Evolutionary conservation across 2,113 vertebrate genomes (phyloP), one percentile per base, ranked within the genome.

Genomic region (Stigmatopora nigra): DNA sequence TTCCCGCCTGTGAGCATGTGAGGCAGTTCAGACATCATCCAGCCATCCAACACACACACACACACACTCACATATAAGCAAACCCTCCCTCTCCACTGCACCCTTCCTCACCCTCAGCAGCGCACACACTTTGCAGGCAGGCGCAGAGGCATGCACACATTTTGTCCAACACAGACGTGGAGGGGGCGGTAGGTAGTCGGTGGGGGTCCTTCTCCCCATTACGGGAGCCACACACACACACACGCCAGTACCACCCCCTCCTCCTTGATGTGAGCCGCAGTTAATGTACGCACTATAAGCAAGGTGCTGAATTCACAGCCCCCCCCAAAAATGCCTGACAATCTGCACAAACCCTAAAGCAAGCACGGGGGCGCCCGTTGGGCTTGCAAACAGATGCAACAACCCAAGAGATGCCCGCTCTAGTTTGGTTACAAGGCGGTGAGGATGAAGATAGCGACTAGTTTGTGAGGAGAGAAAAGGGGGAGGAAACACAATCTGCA

Each of bases 11-110:
- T 61, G 71, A 78, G 80, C 75, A 77, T 84, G 38, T 76, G 73
- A 79, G 73, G 79, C 84, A 78, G 79, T 84, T 89, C 84, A 88
- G 82, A 81, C 83, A 75, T 70, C 82, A 84, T 82, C 82, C 84
- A 79, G 80, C 87, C 19, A 52, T 52, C 52, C 52, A 55, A 13
- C 31, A 12, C 38, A 20, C 58, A 19, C 57, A 36, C 14, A 17
- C 55, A 16, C 35, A 36, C 31, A 5, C 35, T 0, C 56, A 38
- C 56, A 11, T 36, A 44, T 38, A 5, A 10, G 13, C 36, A 7
- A 11, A 15, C 41, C 19, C 59, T 44, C 41, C 41, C 59, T 61
- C 38, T 44, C 36, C 20, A 38, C 58, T 61, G 58, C 90, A 86
- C 88, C 82, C 85, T 82, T 83, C 85, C 83, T 64, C 73, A 76